A percentile compares a stretch with the other conserved stretches of the same genome.
These are phyloP conservation scores for Scaptomyza graminum DNA, from an alignment of 1,140 invertebrate genomes.

Conservation along the genomic window DNA sequence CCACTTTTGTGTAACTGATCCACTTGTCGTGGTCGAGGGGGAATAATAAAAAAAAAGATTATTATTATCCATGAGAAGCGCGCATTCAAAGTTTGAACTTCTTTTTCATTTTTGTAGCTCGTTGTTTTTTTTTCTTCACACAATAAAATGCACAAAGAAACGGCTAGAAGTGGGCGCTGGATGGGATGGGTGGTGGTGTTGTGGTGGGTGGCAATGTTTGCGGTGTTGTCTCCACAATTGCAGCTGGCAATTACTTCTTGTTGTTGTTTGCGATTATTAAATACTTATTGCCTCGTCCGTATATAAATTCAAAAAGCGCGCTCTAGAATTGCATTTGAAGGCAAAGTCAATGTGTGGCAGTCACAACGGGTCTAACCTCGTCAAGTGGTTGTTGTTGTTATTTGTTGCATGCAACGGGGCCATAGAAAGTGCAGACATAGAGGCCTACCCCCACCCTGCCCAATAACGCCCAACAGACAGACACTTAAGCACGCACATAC, in stretches of 20 bases:
- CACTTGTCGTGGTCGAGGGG: slow-evolving; percentile 22
- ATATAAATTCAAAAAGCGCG: slow-evolving; percentile 58
- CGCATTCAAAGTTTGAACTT: slow-evolving; percentile 78
- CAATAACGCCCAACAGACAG: background rate
- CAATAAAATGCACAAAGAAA: slow-evolving; percentile 72
- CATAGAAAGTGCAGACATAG: slow-evolving; percentile 71
- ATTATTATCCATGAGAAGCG: slow-evolving; percentile 65
- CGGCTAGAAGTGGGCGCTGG: background rate
- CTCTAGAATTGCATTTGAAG: slow-evolving; percentile 64
- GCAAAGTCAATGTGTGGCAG: slow-evolving; percentile 24
- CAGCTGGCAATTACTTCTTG: slow-evolving; percentile 35
- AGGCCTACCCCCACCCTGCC: background rate
- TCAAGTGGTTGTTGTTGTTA: slow-evolving; percentile 46
- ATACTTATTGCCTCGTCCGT: slow-evolving; percentile 52
- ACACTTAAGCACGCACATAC: slow-evolving; percentile 48
- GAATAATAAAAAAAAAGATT: slow-evolving; percentile 4
- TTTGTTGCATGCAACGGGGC: slow-evolving; percentile 74
- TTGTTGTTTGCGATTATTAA: slow-evolving; percentile 69
- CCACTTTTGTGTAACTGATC: background rate
- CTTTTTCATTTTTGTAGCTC: slow-evolving; percentile 37
- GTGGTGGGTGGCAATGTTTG: slow-evolving; percentile 2
- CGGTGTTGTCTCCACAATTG: slow-evolving; percentile 48
- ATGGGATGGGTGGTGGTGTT: too few species aligned
- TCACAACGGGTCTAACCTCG: slow-evolving; percentile 37
- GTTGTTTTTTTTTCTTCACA: slow-evolving; percentile 59